Base-by-base conservation (phyloP, 2,888 invertebrate genomes). In the Emmelina monodactyla region DNA sequence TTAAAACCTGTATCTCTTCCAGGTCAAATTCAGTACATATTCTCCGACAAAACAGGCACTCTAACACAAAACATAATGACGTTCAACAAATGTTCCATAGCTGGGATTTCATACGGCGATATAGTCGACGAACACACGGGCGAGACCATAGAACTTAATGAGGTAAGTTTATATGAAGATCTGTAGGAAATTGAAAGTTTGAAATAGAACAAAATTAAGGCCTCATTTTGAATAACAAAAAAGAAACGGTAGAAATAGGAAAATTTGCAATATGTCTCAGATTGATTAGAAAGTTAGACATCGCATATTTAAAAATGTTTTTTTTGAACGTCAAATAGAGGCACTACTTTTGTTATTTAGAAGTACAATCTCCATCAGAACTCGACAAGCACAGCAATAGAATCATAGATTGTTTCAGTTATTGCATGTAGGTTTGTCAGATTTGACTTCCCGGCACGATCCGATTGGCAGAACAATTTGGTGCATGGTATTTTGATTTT, bases 41-140 rank as follows among this genome's bases (percentile, higher is more conserved):
- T 99, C 82, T 97, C 97, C 33, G 99, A 99, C 75, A 99, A 99
- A 83, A 99, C 99, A 42, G 99, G 99, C 53, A 99, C 99, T 10
- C 83, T 99, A 38, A 99, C 99, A 16, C 97, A 97, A 83, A 99
- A 99, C 71, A 97, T 99, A 51, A 99, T 99, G 99, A 94, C 97
- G 37, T 99, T 99, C 75, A 98, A 98, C 78, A 98, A 98, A 80
- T 97, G 97, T 70, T 94, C 97, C 43, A 95, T 99, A 49, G 91
- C 89, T 47, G 97, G 94, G 4, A 85, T 88, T 47, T 85, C 89
- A 37, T 99, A 95, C 70, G 99, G 99, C 13, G 97, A 98, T 67
- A 82, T 93, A 37, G 82, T 92, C 38, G 95, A 97, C 71, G 87
- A 90, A 46, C 82, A 83, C 51, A 93, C 94, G 32, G 95, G 95